Evolutionary conservation across 2,888 invertebrate genomes (phyloP), one percentile per base, ranked within the genome.

Genomic region (Phoenoteleia sp.): DNA sequence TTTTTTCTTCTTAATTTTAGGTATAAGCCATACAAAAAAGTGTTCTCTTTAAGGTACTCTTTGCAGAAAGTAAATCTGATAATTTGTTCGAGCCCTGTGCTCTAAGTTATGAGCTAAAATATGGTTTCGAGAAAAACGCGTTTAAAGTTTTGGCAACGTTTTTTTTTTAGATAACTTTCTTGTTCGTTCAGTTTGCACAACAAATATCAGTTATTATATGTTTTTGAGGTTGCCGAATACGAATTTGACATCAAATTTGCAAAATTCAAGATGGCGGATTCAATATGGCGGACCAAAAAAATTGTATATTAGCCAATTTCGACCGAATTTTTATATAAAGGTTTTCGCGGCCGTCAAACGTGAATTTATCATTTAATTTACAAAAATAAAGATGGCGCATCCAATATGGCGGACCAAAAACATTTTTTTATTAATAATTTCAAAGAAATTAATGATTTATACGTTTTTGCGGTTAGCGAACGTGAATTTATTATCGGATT

Each of bases 351-450:
- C 33, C 33, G n/a, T 19, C 19, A 56, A 56, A 56, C 13, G 11
- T 23, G 13, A 49, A 49, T 49, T 9, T 49, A n/a, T n/a, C 3
- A n/a, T 17, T 36, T 36, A n/a, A n/a, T n/a, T n/a, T n/a, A n/a
- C n/a, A n/a, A n/a, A n/a, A n/a, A n/a, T n/a, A n/a, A n/a, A n/a
- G n/a, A n/a, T n/a, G n/a, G n/a, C n/a, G n/a, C n/a, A n/a, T n/a
- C n/a, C n/a, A n/a, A n/a, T 62, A 62, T 45, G 45, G 45, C 27
- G 2, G 64, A 64, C 47, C 27, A 47, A 64, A 64, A 47, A 11
- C 15, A 19, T 45, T 17, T 17, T 54, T 54, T 54, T 54, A 45
- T 11, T 27, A n/a, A n/a, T 25, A 62, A 62, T 45, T 62, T 62
- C 45, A 27, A 45, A 42, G 27, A 60, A 42, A 62, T 45, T 45